Evolutionary conservation across 1,140 invertebrate species (phyloP), one percentile per base, ranked within the genome.

Genomic region (Drosophila lacertosa): DNA sequence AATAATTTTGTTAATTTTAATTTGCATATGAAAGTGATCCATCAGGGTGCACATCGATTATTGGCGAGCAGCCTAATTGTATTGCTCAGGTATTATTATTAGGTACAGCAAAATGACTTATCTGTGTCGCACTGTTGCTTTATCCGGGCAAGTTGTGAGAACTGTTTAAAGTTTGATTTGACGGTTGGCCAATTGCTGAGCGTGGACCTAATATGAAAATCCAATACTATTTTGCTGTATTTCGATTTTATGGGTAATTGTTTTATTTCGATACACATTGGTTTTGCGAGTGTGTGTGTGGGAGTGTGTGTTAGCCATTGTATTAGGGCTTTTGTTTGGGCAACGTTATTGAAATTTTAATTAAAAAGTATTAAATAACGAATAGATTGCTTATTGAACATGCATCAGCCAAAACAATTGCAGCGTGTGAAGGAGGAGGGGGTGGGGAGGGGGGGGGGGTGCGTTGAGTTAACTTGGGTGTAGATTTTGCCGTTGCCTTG

Each of bases 321-420:
- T n/a, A n/a, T 22, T 15, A n/a, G 0, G 11, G 20, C 5, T 13
- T 3, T 13, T 26, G 15, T 10, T 35, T n/a, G 11, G 51, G 33
- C 35, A 24, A n/a, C 16, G 29, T 18, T 13, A 37, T 47, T 55
- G 40, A 55, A 57, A 47, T 65, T 66, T 40, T 26, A 66, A 68
- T 60, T 68, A 45, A 68, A 68, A 62, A 62, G 65, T 53, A 62
- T 53, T 68, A 45, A 53, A 62, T 68, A 45, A 47, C 29, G 39
- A 62, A 35, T 51, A 22, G 20, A 40, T 22, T 37, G 29, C 39
- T 67, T 60, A 51, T 59, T 57, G 22, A 11, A 48, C 33, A 13
- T 48, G 33, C 32, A 39, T 32, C 47, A 7, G 4, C 16, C n/a
- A n/a, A n/a, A n/a, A n/a, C n/a, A n/a, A n/a, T 29, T 42, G 26